Percentiles rank a stretch among this genome's conserved stretches.
These are phyloP conservation scores for Euura saliciscinereae DNA, from an alignment of 1,140 invertebrate genomes.

Conservation along the genomic window DNA sequence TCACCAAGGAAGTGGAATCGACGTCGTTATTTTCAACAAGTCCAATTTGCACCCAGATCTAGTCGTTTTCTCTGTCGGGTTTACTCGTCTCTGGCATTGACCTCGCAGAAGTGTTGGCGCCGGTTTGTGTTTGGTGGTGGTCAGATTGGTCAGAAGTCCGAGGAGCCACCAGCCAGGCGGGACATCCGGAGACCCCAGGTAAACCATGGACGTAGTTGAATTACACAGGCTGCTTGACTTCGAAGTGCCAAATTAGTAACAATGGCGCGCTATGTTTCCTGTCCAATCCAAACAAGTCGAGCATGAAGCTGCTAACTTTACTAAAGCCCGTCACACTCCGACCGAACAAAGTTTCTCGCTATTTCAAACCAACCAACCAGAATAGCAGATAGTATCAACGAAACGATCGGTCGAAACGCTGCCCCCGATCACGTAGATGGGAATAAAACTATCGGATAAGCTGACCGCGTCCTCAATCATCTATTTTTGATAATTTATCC, in stretches of 20 bases:
- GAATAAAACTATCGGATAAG: not conserved
- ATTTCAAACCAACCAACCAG: not conserved
- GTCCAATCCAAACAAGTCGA: slow-evolving; percentile 52
- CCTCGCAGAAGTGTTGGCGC: not conserved
- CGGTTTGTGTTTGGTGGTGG: not conserved
- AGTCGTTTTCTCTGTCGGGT: no score
- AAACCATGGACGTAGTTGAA: not conserved
- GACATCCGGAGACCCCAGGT: no score
- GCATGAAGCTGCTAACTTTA: slow-evolving; percentile 54
- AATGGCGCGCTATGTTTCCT: slow-evolving; percentile 46
- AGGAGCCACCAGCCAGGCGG: no score
- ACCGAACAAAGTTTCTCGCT: slow-evolving; percentile 7
- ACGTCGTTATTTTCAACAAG: no score
- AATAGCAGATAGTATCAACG: not conserved
- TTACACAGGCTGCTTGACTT: not conserved
- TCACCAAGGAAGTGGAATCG: not conserved
- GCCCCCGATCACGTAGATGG: not conserved
- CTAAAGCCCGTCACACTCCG: slow-evolving; percentile 42
- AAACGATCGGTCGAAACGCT: not conserved
- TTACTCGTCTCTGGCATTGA: not conserved
- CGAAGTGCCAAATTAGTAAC: slow-evolving; percentile 51
- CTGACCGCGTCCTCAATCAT: no score
- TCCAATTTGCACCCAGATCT: no score
- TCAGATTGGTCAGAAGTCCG: not conserved
- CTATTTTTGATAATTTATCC: no score